Base-by-base conservation (phyloP, 2,113 vertebrate species). In the Nyctibius bracteatus region DNA sequence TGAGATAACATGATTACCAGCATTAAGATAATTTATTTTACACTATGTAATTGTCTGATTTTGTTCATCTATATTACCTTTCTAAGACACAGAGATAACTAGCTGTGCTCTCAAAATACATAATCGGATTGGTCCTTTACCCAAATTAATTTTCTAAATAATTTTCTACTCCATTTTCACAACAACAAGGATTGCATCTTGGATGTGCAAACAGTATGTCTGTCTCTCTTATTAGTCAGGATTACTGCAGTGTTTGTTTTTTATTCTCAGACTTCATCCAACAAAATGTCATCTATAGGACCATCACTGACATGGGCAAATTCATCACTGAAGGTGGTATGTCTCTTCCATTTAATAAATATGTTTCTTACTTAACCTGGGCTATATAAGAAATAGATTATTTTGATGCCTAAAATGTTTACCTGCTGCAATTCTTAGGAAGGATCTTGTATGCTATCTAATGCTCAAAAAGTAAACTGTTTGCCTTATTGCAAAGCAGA, bases 271-370 rank as follows among this genome's bases (percentile, higher is more conserved):
- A 95, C 20, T 68, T 89, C 5, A 58, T 98, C 47, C 91, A 65
- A 28, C 97, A 95, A 23, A 84, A 51, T 33, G 95, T 98, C 33
- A 41, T 49, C 81, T 98, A 98, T 3, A 87, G 84, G 75, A 77
- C 77, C 21, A 33, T 97, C 7, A 12, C 73, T 2, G 80, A 95
- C 68, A 67, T 5, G 7, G 25, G 46, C 54, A 95, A 43, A 37
- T 96, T 96, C 96, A 81, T 98, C 94, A 94, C 81, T 57, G 37
- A 24, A 12, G 37, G 91, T 82, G 98, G 98, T 98, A 97, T 3
- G 92, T 94, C 49, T 88, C n/a, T 90, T 74, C 35, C 20, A 9
- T 75, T 70, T 91, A 66, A 71, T 66, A 39, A n/a, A 46, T 14
- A 25, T 12, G 4, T 61, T 89, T 89, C 35, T 91, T 93, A 27